Evolutionary conservation across 2,888 invertebrate genomes (phyloP), one percentile per base, ranked within the genome.

Genomic region (Odontomyia ornata): DNA sequence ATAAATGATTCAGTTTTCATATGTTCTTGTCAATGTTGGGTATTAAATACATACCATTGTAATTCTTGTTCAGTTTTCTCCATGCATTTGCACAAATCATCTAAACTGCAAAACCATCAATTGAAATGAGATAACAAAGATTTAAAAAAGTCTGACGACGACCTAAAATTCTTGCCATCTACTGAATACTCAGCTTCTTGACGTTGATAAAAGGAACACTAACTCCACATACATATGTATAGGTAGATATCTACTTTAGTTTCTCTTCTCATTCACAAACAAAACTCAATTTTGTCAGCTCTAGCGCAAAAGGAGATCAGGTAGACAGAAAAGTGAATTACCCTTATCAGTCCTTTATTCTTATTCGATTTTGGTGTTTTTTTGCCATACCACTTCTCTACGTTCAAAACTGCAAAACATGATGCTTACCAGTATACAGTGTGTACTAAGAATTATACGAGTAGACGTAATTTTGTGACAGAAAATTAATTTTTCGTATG

Each of bases 311-410:
- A 72, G 30, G 57, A 72, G 69, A 52, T 56, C 72, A 56, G 72
- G 56, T 18, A 72, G 30, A 57, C 57, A 28, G 71, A 56, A 72
- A 72, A 72, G 57, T 72, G 72, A 72, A 72, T 72, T 72, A 72
- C 30, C 72, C 36, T 72, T 72, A 72, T 72, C 57, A 56, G 72
- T 57, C 56, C 72, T 56, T 56, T 56, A 56, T 72, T 72, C 56
- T 72, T 72, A 72, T 72, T 72, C 57, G 57, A 72, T 72, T 57
- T 72, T 56, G 18, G 52, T 30, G 18, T 15, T 36, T 36, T 60
- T 60, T 27, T 52, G 2, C 52, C 52, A 18, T 52, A 5, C 36
- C 36, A 36, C 5, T 36, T n/a, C n/a, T n/a, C 43, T 4, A 52
- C 52, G 13, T 15, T 9, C 52, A 36, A 36, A 52, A 15, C 15